A percentile compares a stretch with the other conserved stretches of the same genome.
phyloP scores from a whole-genome alignment of 2,888 invertebrate genomes.

The Linhomoeus sp. region DNA sequence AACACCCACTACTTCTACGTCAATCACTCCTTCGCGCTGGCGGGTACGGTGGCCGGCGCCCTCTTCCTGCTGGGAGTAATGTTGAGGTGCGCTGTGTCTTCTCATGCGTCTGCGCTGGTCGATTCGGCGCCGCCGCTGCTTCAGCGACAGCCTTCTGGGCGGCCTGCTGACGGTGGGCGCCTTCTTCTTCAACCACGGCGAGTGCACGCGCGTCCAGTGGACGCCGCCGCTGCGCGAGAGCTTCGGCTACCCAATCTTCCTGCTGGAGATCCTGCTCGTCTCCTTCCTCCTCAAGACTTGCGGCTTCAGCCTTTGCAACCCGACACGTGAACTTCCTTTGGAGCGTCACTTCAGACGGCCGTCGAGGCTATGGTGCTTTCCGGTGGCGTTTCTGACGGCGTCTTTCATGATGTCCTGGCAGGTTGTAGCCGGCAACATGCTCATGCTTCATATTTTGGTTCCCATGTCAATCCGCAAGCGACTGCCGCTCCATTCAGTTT shows the following conservation, averaged over 20 bases:
- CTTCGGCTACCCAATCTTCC: constrained; percentile 57
- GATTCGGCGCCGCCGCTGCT: constrained; percentile 43
- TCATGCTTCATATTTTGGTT: no score
- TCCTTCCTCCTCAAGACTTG: constrained; percentile 36
- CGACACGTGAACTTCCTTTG: neutral
- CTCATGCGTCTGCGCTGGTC: no score
- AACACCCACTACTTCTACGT: constrained; percentile 64
- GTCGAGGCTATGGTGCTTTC: no score
- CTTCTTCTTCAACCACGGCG: constrained; percentile 61
- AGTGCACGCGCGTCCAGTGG: constrained; percentile 62
- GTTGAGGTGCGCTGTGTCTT: constrained; percentile 13
- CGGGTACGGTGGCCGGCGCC: constrained; percentile 47
- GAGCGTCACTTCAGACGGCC: no score
- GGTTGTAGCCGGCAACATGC: constrained; percentile 14
- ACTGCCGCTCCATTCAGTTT: constrained; percentile 45
- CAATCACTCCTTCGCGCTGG: constrained; percentile 50
- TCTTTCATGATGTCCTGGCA: constrained; percentile 37
- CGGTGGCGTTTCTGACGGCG: constrained; percentile 25
- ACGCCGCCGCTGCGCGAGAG: constrained; percentile 66
- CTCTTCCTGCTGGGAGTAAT: constrained; percentile 42
- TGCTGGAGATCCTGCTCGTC: constrained; percentile 50
- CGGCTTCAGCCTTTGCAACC: constrained; percentile 21
- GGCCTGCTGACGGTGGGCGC: constrained; percentile 49
- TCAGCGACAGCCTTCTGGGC: constrained; percentile 48
- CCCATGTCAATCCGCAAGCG: neutral